A percentile compares a stretch with the other conserved stretches of the same genome.
Evolutionary conservation across 2,888 invertebrate genomes (phyloP).

Genomic region (Melinaea marsaeus): DNA sequence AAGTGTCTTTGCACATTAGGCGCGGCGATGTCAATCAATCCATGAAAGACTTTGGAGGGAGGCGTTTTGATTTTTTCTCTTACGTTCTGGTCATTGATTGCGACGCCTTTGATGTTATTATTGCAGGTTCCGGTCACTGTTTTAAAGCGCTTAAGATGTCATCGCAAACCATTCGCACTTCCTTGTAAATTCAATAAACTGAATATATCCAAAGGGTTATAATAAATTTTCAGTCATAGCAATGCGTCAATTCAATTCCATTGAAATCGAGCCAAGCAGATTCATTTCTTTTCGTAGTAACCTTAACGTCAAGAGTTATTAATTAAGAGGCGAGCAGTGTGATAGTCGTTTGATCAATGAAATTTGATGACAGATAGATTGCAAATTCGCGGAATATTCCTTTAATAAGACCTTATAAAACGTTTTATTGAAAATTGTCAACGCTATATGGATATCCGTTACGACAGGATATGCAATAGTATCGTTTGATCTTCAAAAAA

Average conservation of each 20-base stretch:
- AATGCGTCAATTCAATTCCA: neutral
- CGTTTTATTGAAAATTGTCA: slow-evolving; percentile 53
- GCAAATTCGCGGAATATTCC: slow-evolving; percentile 51
- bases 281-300: slow-evolving; percentile 13
- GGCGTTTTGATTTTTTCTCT: slow-evolving; percentile 39
- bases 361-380: slow-evolving; percentile 59
- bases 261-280: neutral
- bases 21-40: slow-evolving; percentile 51
- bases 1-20: slow-evolving; percentile 54
- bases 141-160: slow-evolving; percentile 25
- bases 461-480: neutral
- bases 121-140: slow-evolving; percentile 8
- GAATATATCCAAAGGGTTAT: slow-evolving; percentile 6
- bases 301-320: slow-evolving; percentile 38
- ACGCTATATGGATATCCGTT: slow-evolving; percentile 49
- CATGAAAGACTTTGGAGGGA: slow-evolving; percentile 43
- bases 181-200: slow-evolving; percentile 18
- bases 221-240: slow-evolving; percentile 10
- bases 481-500: no score
- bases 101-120: slow-evolving; percentile 57
- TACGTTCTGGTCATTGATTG: slow-evolving; percentile 59
- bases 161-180: slow-evolving; percentile 33
- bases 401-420: slow-evolving; percentile 53
- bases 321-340: slow-evolving; percentile 44
- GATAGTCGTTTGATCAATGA: slow-evolving; percentile 63